Evolutionary conservation across 2,113 vertebrate genomes (phyloP), one percentile per base, ranked within the genome.

Genomic region (Phalacrocorax brasilianus): DNA sequence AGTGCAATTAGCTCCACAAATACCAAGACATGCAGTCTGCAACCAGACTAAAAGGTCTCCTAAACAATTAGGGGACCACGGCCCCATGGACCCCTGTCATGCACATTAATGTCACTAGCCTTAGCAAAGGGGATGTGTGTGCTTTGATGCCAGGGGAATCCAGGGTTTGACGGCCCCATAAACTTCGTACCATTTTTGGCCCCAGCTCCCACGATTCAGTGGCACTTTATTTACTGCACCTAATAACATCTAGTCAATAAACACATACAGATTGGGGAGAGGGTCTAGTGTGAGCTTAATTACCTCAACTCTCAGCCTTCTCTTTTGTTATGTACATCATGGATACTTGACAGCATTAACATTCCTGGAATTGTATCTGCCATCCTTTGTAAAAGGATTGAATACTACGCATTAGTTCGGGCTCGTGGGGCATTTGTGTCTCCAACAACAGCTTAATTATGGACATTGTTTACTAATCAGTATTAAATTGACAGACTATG

Each of bases 381-480:
- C 92, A 65, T 97, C 96, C 96, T 98, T 98, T 98, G 98, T 98
- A 89, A 97, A 96, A 97, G 97, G 97, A 97, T 96, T 98, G 97
- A 98, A 97, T 96, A 77, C 97, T 66, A 96, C 92, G 88, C 97
- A 97, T 98, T 98, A 98, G 97, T 97, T 98, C 96, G 95, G 97
- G 97, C 97, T 98, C 96, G 86, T 96, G 91, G 97, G 97, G 97
- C 96, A 96, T 98, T 97, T 97, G 97, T 98, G 97, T 98, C 98
- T 97, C 97, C 96, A 95, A 97, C 97, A 98, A 97, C 97, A 97
- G 98, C 97, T 97, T 98, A 98, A 98, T 98, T 97, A 97, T 97
- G 96, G 98, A 98, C 97, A 97, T 97, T 98, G 98, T 98, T 98
- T 98, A 98, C 98, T 95, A 98, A 98, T 98, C 97, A 97, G 97